phyloP scores from a whole-genome alignment of 1,140 invertebrate genomes.

The Planococcus citri region DNA sequence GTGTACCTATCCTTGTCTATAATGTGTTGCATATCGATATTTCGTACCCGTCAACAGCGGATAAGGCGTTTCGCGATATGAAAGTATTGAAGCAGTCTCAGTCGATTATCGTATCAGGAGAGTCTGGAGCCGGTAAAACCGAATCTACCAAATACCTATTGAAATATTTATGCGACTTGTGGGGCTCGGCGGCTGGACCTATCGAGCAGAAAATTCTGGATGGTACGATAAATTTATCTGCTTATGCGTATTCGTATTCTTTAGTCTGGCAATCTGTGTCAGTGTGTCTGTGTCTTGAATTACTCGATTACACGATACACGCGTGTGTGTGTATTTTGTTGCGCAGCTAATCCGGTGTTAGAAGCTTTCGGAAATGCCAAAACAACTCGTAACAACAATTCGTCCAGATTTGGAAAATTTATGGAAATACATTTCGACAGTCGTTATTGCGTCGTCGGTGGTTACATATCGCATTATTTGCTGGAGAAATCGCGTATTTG shows the following conservation, averaged over 20 bases:
- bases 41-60: slow-evolving; percentile 36
- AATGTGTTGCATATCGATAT: not conserved
- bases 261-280: not conserved
- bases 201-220: slow-evolving; percentile 94
- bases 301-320: no score
- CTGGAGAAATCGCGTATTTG: slow-evolving; percentile 88
- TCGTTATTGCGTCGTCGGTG: slow-evolving; percentile 72
- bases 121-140: slow-evolving; percentile 92
- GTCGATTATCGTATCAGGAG: slow-evolving; percentile 93
- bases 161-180: slow-evolving; percentile 83
- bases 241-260: no score
- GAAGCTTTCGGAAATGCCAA: slow-evolving; percentile 97
- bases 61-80: slow-evolving; percentile 32
- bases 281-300: slow-evolving; percentile 12
- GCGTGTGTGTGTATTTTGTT: not conserved
- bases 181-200: slow-evolving; percentile 63
- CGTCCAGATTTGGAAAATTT: slow-evolving; percentile 91
- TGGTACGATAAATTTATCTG: slow-evolving; percentile 36
- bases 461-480: slow-evolving; percentile 89
- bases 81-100: slow-evolving; percentile 77
- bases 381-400: slow-evolving; percentile 91
- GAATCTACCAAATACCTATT: slow-evolving; percentile 97
- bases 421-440: slow-evolving; percentile 93
- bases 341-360: slow-evolving; percentile 79
- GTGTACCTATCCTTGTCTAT: not conserved